Evolutionary conservation across 2,888 invertebrate species (phyloP).

Genomic region (Homarus gammarus): DNA sequence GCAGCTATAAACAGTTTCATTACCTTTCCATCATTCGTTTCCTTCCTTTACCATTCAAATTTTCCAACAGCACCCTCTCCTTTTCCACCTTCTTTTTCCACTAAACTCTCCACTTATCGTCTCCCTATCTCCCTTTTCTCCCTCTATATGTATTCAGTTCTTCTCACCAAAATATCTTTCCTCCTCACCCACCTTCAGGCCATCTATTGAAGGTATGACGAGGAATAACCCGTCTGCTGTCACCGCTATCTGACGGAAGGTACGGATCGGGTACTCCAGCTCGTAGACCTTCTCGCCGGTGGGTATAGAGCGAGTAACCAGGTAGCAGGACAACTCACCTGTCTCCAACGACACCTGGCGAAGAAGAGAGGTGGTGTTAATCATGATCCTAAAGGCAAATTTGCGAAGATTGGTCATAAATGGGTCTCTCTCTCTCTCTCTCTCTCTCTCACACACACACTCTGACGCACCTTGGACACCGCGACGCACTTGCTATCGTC

Average conservation of each 20-base stretch:
- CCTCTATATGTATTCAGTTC: too few relatives aligned
- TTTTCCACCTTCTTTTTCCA: too few relatives aligned
- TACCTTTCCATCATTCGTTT: too few relatives aligned
- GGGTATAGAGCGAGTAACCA: conserved; percentile 79
- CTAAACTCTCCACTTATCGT: too few relatives aligned
- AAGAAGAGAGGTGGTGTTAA: neutral
- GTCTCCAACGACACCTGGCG: conserved; percentile 47
- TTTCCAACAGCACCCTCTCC: too few relatives aligned
- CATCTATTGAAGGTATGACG: conserved; percentile 89
- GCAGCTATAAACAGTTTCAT: too few relatives aligned
- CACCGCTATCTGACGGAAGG: conserved; percentile 88
- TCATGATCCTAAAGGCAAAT: too few relatives aligned
- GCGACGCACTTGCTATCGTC: conserved; percentile 87
- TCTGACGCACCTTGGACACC: conserved; percentile 85
- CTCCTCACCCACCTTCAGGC: conserved; percentile 81
- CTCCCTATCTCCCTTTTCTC: too few relatives aligned
- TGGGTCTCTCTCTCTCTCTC: too few relatives aligned
- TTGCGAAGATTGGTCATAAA: too few relatives aligned
- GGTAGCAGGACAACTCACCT: conserved; percentile 59
- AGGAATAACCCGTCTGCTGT: conserved; percentile 90
- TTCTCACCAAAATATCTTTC: too few relatives aligned
- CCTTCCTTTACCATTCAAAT: too few relatives aligned
- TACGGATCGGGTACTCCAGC: conserved; percentile 89
- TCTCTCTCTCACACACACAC: conserved; percentile 34
- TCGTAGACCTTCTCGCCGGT: conserved; percentile 89